phyloP scores from a whole-genome alignment of 2,113 vertebrate genomes.

The Raja brachyura region DNA sequence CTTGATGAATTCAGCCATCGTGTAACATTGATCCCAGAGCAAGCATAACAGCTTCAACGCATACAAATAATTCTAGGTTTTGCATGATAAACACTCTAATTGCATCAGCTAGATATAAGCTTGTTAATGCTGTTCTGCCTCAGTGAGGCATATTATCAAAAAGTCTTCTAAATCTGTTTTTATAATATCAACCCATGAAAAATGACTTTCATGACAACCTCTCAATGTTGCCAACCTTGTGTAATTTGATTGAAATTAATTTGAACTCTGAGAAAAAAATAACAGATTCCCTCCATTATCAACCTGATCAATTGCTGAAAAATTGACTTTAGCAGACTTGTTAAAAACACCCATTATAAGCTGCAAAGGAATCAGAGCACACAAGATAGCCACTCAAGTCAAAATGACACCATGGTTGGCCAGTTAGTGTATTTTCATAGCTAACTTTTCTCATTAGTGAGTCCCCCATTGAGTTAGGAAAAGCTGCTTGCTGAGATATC shows the following conservation, averaged over 20 bases:
- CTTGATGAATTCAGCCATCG: background rate
- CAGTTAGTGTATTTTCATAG: background rate
- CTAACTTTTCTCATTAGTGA: slow-evolving; percentile 3
- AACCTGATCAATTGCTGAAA: background rate
- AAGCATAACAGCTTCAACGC: background rate
- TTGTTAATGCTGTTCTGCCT: background rate
- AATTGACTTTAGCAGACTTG: background rate
- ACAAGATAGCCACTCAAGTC: background rate
- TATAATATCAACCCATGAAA: background rate
- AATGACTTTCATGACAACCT: background rate
- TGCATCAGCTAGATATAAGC: background rate
- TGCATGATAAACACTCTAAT: background rate
- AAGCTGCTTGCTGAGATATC: background rate
- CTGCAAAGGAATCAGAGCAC: background rate
- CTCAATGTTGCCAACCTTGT: background rate
- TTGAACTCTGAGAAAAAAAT: background rate
- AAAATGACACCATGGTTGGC: background rate
- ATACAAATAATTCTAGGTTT: background rate
- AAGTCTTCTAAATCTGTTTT: background rate
- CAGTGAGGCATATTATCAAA: background rate
- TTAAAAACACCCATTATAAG: background rate
- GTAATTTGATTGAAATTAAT: background rate
- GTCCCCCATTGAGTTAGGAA: background rate
- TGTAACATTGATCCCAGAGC: background rate
- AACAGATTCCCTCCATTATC: background rate